A percentile compares a stretch with the other conserved stretches of the same genome.
Evolutionary conservation across 2,113 vertebrate species (phyloP).

Genomic region (Cephalopholis sonnerati): DNA sequence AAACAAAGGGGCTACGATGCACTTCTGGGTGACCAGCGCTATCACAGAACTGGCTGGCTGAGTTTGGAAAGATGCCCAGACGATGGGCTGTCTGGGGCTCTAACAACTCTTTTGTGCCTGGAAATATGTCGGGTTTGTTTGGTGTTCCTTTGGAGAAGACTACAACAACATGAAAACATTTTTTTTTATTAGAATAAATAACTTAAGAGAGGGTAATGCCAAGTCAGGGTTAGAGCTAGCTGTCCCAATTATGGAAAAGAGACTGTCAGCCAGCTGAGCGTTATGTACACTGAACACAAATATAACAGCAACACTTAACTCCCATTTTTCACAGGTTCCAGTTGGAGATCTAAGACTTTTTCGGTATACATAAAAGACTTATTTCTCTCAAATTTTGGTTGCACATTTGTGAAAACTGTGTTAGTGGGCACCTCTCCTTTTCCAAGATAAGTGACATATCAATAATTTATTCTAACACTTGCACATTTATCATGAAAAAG

Average conservation of each 20-base stretch:
- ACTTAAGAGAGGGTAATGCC: neutral
- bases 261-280: neutral
- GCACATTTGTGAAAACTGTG: too few species aligned
- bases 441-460: too few species aligned
- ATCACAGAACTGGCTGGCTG: conserved; percentile 31
- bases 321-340: too few species aligned
- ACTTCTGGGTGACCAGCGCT: conserved; percentile 25
- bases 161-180: neutral
- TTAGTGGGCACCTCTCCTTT: too few species aligned
- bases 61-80: conserved; percentile 51
- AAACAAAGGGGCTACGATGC: conserved; percentile 3
- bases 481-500: too few species aligned
- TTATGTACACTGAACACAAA: neutral
- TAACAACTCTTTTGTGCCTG: conserved; percentile 16
- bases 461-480: too few species aligned
- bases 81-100: conserved; percentile 9
- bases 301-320: too few species aligned
- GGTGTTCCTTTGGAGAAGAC: conserved; percentile 5
- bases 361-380: too few species aligned
- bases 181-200: neutral
- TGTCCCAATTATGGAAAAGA: neutral
- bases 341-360: too few species aligned
- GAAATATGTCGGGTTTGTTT: neutral
- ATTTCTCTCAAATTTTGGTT: too few species aligned
- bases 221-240: conserved; percentile 1